These are phyloP conservation scores for Brachionichthys hirsutus DNA, from an alignment of 2,113 vertebrate species.

Conservation along the genomic window DNA sequence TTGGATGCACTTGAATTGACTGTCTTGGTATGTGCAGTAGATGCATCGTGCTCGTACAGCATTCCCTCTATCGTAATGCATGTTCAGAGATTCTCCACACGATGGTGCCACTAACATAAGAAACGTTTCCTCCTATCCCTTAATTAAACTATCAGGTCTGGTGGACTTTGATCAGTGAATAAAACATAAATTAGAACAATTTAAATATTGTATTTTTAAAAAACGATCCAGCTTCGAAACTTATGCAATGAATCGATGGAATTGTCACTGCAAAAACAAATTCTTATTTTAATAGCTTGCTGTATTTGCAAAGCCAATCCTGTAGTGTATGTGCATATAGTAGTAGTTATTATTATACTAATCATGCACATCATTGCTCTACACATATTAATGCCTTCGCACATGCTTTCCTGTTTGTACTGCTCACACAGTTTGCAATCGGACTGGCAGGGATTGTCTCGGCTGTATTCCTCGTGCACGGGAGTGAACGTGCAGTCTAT, in stretches of 20 bases:
- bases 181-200: not conserved
- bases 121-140: not conserved
- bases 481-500: not conserved
- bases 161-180: not conserved
- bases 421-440: not conserved
- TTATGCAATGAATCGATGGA: not conserved
- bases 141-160: not conserved
- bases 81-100: conserved; percentile 19
- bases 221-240: not conserved
- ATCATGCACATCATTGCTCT: not conserved
- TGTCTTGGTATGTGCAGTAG: too few species aligned
- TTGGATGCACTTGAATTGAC: too few species aligned
- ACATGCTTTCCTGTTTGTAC: not conserved
- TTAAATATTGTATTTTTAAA: not conserved
- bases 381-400: too few species aligned
- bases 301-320: not conserved
- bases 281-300: not conserved
- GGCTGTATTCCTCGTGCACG: not conserved
- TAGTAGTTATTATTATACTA: too few species aligned
- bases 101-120: conserved; percentile 45
- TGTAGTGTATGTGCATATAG: too few species aligned
- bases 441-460: not conserved
- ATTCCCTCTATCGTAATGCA: not conserved
- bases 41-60: not conserved
- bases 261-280: not conserved